Conservation (phyloP, 2,113 vertebrate genomes). For the Dicentrarchus labrax region DNA sequence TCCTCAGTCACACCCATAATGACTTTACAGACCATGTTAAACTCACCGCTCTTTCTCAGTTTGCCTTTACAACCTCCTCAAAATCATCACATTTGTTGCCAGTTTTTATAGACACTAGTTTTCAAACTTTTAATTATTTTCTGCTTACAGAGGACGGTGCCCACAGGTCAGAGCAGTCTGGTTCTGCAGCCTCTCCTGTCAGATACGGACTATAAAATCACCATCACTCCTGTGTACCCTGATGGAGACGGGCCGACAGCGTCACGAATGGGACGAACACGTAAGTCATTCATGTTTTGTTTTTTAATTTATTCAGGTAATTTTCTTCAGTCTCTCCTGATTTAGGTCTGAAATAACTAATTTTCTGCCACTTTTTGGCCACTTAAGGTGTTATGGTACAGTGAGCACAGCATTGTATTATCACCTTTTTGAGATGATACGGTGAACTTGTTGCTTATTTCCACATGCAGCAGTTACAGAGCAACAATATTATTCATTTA, state of each 20-base stretch:
- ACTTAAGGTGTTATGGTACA: too few relatives aligned
- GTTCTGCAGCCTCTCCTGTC: constrained; percentile 89
- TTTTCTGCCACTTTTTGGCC: too few relatives aligned
- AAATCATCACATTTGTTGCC: neutral
- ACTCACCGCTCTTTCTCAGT: neutral
- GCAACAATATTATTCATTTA: too few relatives aligned
- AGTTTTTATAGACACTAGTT: neutral
- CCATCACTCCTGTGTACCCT: constrained; percentile 88
- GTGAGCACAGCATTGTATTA: too few relatives aligned
- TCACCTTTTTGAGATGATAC: too few relatives aligned
- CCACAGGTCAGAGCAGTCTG: constrained; percentile 84
- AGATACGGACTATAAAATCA: constrained; percentile 90
- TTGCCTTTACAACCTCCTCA: neutral
- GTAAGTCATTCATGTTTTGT: constrained; percentile 59
- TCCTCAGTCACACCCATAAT: too few relatives aligned
- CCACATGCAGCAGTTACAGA: too few relatives aligned
- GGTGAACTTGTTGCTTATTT: too few relatives aligned
- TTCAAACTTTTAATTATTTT: neutral
- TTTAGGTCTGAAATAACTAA: neutral
- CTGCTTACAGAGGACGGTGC: constrained; percentile 80
- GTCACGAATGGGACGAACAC: constrained; percentile 84
- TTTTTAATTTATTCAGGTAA: neutral
- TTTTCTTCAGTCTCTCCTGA: neutral
- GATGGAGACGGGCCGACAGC: constrained; percentile 88
- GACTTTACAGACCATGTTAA: neutral